Evolutionary conservation across 2,888 invertebrate species (phyloP), one percentile per base, ranked within the genome.

Genomic region (Tenthredo livida): DNA sequence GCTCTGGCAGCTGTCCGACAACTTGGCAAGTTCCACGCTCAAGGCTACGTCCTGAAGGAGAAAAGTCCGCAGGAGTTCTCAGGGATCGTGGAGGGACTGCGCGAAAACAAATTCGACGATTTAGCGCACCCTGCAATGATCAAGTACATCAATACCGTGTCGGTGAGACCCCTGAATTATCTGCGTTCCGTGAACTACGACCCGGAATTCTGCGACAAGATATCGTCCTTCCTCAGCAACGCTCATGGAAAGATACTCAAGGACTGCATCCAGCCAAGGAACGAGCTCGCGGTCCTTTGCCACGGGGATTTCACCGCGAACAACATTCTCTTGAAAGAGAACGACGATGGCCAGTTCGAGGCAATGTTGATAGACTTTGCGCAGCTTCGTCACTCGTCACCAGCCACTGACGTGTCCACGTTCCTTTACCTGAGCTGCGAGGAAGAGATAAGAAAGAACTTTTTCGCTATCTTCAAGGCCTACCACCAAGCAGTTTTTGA

Each of bases 261-360:
- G 25, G 87, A 89, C 15, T 40, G 82, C 4, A 0, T 87, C 0
- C 12, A 87, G 21, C 87, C 90, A 0, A 84, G 85, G 0, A 92
- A 92, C 70, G 92, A 92, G 1, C 80, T 93, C 0, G 89, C 92
- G 1, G 90, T 90, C 0, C 15, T 93, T 1, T 90, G 91, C 84
- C 92, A 93, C 77, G 93, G 92, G 0, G 93, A 92, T 65, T 91
- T 90, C 65, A 90, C 92, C 0, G 86, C 90, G 50, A 90, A 91
- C 83, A 93, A 93, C 78, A 75, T 89, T 3, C 85, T 93, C 15
- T 92, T 90, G 78, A 88, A 88, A 6, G 29, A 25, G 33, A 0
- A 54, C 12, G 37, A 70, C 3, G 12, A 84, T 80, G 87, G 70
- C 0, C 50, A 86, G 5, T 10, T 88, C 0, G 86, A 87, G 21